Conservation (phyloP, 2,113 vertebrate species). For the Pantherophis guttatus region DNA sequence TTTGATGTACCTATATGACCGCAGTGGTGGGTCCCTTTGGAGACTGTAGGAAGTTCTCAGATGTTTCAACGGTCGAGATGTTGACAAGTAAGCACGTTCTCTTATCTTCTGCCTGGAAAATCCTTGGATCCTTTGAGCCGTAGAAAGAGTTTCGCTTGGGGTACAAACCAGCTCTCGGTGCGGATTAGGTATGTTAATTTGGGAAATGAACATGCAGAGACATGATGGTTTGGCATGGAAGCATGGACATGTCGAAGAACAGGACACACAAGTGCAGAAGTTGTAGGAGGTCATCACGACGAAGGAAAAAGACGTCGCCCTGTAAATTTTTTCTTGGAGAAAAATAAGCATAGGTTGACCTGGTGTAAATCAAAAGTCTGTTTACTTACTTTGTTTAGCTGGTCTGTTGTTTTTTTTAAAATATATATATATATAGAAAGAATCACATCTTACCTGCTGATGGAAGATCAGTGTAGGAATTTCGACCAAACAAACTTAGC, state of each 20-base stretch:
- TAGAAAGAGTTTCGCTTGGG: background rate
- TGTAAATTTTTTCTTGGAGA: background rate
- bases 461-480: background rate
- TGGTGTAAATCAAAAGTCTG: no score
- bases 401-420: background rate
- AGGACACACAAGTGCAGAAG: background rate
- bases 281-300: background rate
- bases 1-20: background rate
- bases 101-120: background rate
- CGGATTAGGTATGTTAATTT: background rate
- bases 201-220: background rate
- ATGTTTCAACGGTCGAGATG: background rate
- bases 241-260: rapidly evolving
- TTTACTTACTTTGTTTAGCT: background rate
- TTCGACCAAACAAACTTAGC: background rate
- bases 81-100: rapidly evolving
- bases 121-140: no score
- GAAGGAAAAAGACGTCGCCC: background rate
- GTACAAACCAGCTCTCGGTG: background rate
- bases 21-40: background rate
- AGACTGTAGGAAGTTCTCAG: background rate
- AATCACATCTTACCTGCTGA: background rate
- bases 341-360: background rate
- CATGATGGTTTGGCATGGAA: background rate
- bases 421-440: background rate